Base-by-base conservation (phyloP, 2,888 invertebrate species). In the Perizoma flavofasciatum region DNA sequence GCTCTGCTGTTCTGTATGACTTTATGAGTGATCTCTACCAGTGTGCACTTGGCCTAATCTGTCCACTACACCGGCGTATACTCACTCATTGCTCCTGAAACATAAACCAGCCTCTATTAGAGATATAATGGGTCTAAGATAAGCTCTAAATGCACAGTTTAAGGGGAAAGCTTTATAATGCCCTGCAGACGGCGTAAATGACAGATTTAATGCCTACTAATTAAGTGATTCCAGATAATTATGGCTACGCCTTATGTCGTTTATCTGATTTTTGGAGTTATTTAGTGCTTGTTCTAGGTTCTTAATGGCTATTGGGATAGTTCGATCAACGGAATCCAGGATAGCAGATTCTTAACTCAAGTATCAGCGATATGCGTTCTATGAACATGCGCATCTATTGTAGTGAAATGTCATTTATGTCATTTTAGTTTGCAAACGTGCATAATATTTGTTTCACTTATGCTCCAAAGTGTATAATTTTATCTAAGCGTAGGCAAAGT, bases 151-250 rank as follows among this genome's bases (percentile, higher is more conserved):
- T 77, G 82, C 78, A 73, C 76, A 79, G 78, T 81, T 82, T 82
- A 82, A 78, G 76, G 78, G 73, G 80, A 85, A 85, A 81, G 82
- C 79, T 79, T 72, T 80, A 79, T 82, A 82, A 81, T 78, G 79
- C 78, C 74, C 75, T 70, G 68, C 69, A 81, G 82, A 81, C 80
- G 79, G 82, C 77, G 79, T 76, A 86, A 88, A 86, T 84, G 87
- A 88, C 84, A 85, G 88, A 89, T 88, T 88, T 88, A 89, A 84
- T 84, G 83, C 81, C 78, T 77, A 81, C 84, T 88, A 89, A 89
- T 89, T 89, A 88, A 89, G 87, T 78, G 83, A 88, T 88, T 75
- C 68, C 60, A 79, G 84, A 86, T 59, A 79, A 83, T 86, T 85
- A 82, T 72, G 63, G 72, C 67, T 71, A 71, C 66, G 69, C 74